Evolutionary conservation across 92 coral and sea anemone genomes (phyloP).

Genomic region (Scolanthus callimorphus): DNA sequence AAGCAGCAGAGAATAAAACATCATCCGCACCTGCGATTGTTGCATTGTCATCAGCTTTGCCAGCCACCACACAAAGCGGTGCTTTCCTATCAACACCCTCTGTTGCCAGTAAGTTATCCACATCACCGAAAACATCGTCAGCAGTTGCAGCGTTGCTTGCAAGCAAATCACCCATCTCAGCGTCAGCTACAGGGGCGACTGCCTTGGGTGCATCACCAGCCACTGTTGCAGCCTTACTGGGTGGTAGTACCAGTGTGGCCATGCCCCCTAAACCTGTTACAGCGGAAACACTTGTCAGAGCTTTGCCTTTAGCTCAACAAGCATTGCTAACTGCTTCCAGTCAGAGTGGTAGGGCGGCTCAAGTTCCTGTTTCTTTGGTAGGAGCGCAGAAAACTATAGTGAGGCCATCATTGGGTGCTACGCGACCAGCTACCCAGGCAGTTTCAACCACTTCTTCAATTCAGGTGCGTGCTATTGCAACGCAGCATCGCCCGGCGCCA

Average conservation of each 20-base stretch:
- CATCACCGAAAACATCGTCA: background rate
- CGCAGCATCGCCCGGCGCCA: background rate
- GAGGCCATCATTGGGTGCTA: no score
- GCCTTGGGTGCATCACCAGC: background rate
- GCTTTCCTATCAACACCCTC: background rate
- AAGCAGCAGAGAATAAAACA: slow-evolving; percentile 4
- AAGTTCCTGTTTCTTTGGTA: no score
- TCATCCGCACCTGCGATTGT: background rate
- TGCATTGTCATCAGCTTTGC: no score
- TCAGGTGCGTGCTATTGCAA: no score
- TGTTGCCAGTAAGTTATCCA: no score
- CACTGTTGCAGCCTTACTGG: background rate
- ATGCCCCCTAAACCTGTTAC: background rate
- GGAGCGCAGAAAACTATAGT: no score
- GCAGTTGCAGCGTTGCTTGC: background rate
- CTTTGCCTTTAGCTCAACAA: background rate
- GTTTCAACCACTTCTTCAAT: no score
- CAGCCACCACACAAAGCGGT: no score
- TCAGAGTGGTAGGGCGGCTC: no score
- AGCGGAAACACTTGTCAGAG: background rate
- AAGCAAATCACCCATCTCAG: background rate
- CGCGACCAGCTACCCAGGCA: no score
- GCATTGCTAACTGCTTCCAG: background rate
- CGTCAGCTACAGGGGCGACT: background rate
- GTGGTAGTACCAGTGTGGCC: background rate